Evolutionary conservation across 1,140 invertebrate genomes (phyloP), one percentile per base, ranked within the genome.

Genomic region (Euwallacea fornicatus): DNA sequence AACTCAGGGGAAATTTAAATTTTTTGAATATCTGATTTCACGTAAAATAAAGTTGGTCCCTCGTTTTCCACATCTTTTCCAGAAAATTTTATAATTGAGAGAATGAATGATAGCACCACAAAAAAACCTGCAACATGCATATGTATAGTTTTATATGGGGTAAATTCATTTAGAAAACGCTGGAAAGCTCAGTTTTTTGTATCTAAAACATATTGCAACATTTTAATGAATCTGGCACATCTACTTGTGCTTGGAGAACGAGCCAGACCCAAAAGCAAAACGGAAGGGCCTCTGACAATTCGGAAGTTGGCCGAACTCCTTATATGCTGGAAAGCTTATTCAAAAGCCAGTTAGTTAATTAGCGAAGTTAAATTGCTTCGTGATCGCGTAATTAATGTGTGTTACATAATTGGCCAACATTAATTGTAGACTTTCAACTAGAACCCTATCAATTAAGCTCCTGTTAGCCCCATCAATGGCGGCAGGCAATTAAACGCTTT

Each of bases 321-420:
- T 56, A 21, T 33, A 15, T 61, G 58, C 58, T 41, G 42, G 33
- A 10, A 42, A 42, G 16, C 16, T 61, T 42, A 61, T 61, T 61
- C 58, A 61, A 61, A 61, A 61, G 16, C 58, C 42, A 61, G 58
- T 61, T 56, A 42, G 33, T 43, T 41, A 33, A 61, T 61, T 61
- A 61, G 58, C 42, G 58, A 61, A 61, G 58, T 61, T 61, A 61
- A 61, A 61, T 61, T 61, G 42, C 58, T 21, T 61, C 58, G 58
- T 43, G 33, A 61, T 61, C 21, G 58, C 21, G 21, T 61, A 61
- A 61, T 61, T 61, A 61, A 61, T 61, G 58, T 61, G 58, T 61
- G 58, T 61, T 43, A 42, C 42, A 61, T 61, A 61, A 61, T 61
- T 42, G 58, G 42, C 41, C 42, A 61, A 42, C 21, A 61, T 61